These are phyloP conservation scores for Thereva nobilitata DNA, from an alignment of 2,888 invertebrate species.

Conservation along the genomic window DNA sequence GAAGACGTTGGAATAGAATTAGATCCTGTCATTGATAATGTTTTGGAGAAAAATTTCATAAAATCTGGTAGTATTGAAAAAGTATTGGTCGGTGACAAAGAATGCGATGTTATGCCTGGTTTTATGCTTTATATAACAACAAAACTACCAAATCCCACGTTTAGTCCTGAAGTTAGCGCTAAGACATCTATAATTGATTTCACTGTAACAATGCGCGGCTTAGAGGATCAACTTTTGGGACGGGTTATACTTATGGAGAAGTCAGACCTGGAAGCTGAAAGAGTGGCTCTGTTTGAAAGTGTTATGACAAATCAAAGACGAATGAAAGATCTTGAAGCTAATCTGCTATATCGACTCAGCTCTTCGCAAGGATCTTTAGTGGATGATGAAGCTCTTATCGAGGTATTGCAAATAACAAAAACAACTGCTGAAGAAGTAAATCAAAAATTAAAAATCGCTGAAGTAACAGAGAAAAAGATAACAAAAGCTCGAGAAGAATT, in stretches of 20 bases:
- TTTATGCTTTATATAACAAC: slow-evolving; percentile 96
- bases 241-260: slow-evolving; percentile 96
- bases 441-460: slow-evolving; percentile 89
- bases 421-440: slow-evolving; percentile 92
- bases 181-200: slow-evolving; percentile 97
- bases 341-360: slow-evolving; percentile 86
- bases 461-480: slow-evolving; percentile 92
- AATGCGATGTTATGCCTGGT: slow-evolving; percentile 94
- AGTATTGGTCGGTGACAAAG: slow-evolving; percentile 92
- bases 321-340: slow-evolving; percentile 95
- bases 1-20: slow-evolving; percentile 94
- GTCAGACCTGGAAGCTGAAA: slow-evolving; percentile 90
- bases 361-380: slow-evolving; percentile 93
- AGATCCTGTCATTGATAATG: slow-evolving; percentile 95
- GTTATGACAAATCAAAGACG: slow-evolving; percentile 95
- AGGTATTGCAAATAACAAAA: slow-evolving; percentile 84
- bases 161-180: slow-evolving; percentile 95
- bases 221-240: slow-evolving; percentile 93
- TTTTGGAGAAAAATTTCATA: slow-evolving; percentile 95
- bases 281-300: slow-evolving; percentile 90
- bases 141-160: slow-evolving; percentile 93
- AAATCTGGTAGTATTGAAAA: slow-evolving; percentile 96
- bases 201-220: slow-evolving; percentile 94
- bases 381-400: slow-evolving; percentile 93
- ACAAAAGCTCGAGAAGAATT: slow-evolving; percentile 93